Conservation (phyloP, 2,113 vertebrate species). For the Pan troglodytes region NHGRI_mPanTro3-v2.1_pri NC_072401.2:148116001-148116500, state of each 20-base stretch:
- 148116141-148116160: background rate
- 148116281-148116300: background rate
- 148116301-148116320: background rate
- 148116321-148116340: background rate
- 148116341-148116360: background rate
- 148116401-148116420: background rate
- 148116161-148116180: background rate
- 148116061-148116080: background rate
- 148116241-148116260: background rate
- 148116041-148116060: background rate
- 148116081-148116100: background rate
- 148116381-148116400: background rate
- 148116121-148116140: background rate
- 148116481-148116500: background rate
- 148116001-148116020: slow-evolving; percentile 3
- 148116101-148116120: background rate
- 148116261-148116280: background rate
- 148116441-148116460: background rate
- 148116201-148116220: background rate
- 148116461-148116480: background rate
- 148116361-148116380: background rate
- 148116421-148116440: background rate
- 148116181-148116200: background rate
- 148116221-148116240: background rate
- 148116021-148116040: background rate